phyloP scores from a whole-genome alignment of 1,140 invertebrate species.

The Aphaenogaster floridana region DNA sequence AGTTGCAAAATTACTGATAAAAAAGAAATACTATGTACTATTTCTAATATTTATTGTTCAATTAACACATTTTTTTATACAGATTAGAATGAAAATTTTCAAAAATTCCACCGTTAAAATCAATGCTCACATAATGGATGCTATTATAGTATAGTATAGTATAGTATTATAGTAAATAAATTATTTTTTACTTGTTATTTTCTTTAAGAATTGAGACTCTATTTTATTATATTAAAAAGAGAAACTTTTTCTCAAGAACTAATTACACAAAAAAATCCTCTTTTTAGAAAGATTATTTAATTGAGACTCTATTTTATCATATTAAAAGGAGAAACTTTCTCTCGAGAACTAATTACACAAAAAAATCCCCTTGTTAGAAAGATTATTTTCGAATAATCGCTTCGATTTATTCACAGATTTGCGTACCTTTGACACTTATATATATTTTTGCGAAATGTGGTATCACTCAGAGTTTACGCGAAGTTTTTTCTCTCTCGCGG shows the following conservation, averaged over 20 bases:
- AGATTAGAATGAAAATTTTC: too few relatives aligned
- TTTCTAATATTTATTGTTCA: too few relatives aligned
- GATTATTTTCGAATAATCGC: not conserved
- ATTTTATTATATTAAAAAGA: not conserved
- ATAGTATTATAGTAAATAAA: not conserved
- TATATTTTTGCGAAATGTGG: not conserved
- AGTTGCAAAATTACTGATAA: too few relatives aligned
- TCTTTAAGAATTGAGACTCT: not conserved
- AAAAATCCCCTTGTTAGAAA: not conserved
- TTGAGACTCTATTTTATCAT: not conserved
- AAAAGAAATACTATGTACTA: too few relatives aligned
- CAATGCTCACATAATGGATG: too few relatives aligned
- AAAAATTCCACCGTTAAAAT: too few relatives aligned
- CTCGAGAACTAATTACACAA: not conserved
- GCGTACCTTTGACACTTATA: not conserved
- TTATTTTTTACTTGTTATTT: not conserved
- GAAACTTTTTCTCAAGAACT: not conserved
- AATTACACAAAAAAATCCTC: not conserved
- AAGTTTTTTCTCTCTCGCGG: constrained; percentile 19
- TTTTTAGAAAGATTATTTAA: not conserved
- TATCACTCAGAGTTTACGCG: not conserved
- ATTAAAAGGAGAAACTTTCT: not conserved
- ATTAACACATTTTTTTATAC: too few relatives aligned
- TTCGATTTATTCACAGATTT: not conserved
- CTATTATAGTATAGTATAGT: too few relatives aligned